phyloP scores from a whole-genome alignment of 1,140 invertebrate species.

The Diorhabda carinulata region DNA sequence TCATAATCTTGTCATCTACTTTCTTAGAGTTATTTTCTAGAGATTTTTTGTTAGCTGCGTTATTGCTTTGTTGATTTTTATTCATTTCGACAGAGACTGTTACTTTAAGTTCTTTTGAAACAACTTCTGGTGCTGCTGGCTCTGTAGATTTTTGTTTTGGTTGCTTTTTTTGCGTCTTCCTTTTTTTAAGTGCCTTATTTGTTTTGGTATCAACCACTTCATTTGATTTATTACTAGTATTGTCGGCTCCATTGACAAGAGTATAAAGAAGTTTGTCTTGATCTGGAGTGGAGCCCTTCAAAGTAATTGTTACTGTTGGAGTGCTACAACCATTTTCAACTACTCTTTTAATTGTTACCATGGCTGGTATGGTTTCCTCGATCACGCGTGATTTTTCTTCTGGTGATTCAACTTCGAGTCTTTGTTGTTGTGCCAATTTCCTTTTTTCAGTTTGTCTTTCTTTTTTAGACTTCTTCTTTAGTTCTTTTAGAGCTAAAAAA shows the following conservation, averaged over 20 bases:
- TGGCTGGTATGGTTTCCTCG: constrained; percentile 50
- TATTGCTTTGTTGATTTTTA: constrained; percentile 8
- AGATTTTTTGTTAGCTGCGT: constrained; percentile 46
- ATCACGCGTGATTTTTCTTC: constrained; percentile 29
- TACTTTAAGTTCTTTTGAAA: constrained; percentile 32
- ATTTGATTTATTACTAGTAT: background rate
- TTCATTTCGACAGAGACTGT: constrained; percentile 31
- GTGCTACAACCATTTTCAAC: constrained; percentile 61
- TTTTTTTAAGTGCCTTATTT: constrained; percentile 17
- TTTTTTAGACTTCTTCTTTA: constrained; percentile 32
- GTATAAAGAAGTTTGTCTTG: constrained; percentile 71
- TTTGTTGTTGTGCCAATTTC: constrained; percentile 10
- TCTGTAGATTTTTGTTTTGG: constrained; percentile 29
- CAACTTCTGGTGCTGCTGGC: constrained; percentile 30
- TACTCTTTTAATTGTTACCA: constrained; percentile 70
- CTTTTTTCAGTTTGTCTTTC: constrained; percentile 28
- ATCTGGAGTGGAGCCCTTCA: constrained; percentile 69
- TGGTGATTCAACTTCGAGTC: constrained; percentile 6
- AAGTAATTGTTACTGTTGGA: constrained; percentile 70
- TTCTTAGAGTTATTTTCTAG: constrained; percentile 47
- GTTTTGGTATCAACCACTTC: background rate
- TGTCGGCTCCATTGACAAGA: constrained; percentile 62
- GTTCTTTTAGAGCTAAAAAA: constrained; percentile 15
- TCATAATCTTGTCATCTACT: constrained; percentile 7
- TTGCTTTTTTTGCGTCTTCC: constrained; percentile 34